phyloP scores from a whole-genome alignment of 2,888 invertebrate genomes.

The Eudasyphora cyanicolor region DNA sequence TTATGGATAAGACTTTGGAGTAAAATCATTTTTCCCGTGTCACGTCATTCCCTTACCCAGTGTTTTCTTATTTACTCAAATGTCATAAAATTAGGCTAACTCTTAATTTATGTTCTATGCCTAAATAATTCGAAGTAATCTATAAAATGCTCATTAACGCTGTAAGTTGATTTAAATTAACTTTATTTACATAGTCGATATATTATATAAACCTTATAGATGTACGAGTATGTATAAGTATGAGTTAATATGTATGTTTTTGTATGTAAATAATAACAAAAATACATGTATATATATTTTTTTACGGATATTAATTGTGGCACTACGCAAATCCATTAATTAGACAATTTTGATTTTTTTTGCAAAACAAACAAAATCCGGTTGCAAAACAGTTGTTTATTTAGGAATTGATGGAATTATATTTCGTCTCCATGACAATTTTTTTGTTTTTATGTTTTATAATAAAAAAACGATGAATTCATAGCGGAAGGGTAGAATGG shows the following conservation, averaged over 20 bases:
- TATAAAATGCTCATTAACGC: neutral
- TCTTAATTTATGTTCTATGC: neutral
- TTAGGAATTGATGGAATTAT: neutral
- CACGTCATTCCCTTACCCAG: no score
- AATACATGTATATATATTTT: no score
- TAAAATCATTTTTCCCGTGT: no score
- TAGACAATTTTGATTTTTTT: neutral
- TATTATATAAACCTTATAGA: neutral
- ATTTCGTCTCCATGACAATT: conserved; percentile 35
- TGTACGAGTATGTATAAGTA: neutral
- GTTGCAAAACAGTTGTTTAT: neutral
- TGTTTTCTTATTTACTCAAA: no score
- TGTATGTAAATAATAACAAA: neutral
- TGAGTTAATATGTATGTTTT: neutral
- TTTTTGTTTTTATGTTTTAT: conserved; percentile 12
- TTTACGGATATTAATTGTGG: neutral
- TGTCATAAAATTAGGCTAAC: no score
- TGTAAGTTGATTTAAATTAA: neutral
- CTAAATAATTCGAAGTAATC: neutral
- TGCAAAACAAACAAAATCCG: neutral
- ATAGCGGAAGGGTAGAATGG: neutral
- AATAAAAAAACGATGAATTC: conserved; percentile 30
- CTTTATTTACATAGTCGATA: neutral
- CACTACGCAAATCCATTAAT: neutral
- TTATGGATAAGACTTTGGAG: no score